Evolutionary conservation across 2,888 invertebrate genomes (phyloP), one percentile per base, ranked within the genome.

Genomic region (Ditylenchus weischeri): DNA sequence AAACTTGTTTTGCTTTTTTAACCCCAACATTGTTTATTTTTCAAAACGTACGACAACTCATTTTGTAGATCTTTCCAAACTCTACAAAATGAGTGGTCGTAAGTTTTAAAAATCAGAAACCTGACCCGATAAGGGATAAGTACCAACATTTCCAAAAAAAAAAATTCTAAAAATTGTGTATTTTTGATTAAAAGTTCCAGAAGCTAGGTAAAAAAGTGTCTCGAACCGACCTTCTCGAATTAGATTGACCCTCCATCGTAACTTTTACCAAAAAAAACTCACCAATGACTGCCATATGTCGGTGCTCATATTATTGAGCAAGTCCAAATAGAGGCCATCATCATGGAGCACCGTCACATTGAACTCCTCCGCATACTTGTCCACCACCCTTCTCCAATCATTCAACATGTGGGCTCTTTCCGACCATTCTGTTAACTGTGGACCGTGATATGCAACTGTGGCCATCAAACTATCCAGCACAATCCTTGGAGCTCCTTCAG

Each of bases 221-320:
- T 43, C 8, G 15, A 43, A 43, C 8, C 1, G 50, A 50, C 18
- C n/a, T 50, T 50, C 21, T 50, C 6, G 18, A 5, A 29, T 29
- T 5, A 29, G 29, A 29, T n/a, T n/a, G n/a, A n/a, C n/a, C n/a
- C n/a, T n/a, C n/a, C n/a, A n/a, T n/a, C n/a, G n/a, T n/a, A n/a
- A n/a, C n/a, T n/a, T n/a, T n/a, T n/a, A n/a, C 2, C 2, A 29
- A 29, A 29, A 54, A 54, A 23, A 23, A 8, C 54, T 18, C n/a
- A 69, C 62, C 29, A 70, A 69, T 19, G 74, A 74, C 69, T 79
- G 79, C 81, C 81, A 81, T 57, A 79, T 75, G 62, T 81, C 81
- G 6, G 78, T 80, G 23, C 78, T 77, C 81, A 81, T 81, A 64
- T 81, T 81, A 48, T 81, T 81, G 48, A 81, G 78, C 21, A 81